Conservation (phyloP, 2,888 invertebrate genomes). For the Podabrus alpinus region DNA sequence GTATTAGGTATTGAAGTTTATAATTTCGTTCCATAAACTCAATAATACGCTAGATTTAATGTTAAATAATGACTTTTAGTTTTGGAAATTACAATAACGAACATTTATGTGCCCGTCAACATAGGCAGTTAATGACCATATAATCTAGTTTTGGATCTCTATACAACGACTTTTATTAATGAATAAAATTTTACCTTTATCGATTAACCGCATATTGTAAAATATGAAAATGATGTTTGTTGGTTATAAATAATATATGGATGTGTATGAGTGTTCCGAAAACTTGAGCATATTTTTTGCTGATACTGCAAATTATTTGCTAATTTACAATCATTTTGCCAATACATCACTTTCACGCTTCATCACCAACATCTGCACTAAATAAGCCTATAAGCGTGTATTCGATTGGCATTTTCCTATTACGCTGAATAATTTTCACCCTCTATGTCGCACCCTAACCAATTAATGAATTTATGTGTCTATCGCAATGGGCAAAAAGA, state of each 20-base stretch:
- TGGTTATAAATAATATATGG: no score
- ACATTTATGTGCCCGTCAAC: neutral
- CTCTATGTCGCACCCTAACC: conserved; percentile 6
- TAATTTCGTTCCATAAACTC: neutral
- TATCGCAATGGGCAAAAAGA: neutral
- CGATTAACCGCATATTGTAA: neutral
- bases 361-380: conserved; percentile 7
- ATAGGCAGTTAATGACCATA: neutral
- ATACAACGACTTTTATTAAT: neutral
- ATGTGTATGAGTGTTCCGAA: neutral
- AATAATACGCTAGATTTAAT: neutral
- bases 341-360: conserved; percentile 16
- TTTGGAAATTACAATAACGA: neutral
- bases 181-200: neutral
- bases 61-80: neutral
- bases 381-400: conserved; percentile 18
- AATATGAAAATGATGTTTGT: neutral
- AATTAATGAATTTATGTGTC: conserved; percentile 12
- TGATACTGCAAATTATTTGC: neutral
- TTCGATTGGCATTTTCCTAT: conserved; percentile 26
- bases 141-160: neutral
- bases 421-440: conserved; percentile 21
- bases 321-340: conserved; percentile 5
- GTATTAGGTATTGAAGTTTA: neutral
- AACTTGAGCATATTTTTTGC: neutral